phyloP scores from a whole-genome alignment of 2,888 invertebrate genomes.

The Euproctis similis region DNA sequence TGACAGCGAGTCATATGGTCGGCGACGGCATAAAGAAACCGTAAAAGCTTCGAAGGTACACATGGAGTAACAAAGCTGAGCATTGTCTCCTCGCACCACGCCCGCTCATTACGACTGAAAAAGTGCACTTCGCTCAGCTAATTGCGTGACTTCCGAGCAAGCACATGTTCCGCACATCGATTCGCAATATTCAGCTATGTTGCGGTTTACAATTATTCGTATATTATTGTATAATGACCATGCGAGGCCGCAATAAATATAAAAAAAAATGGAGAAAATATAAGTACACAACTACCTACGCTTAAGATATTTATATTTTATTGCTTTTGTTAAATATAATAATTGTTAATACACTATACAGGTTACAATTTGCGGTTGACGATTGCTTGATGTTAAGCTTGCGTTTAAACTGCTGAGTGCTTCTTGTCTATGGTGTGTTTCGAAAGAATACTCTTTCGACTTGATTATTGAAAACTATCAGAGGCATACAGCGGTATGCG shows the following conservation, averaged over 20 bases:
- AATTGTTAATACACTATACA: conserved; percentile 31
- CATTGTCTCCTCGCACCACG: conserved; percentile 36
- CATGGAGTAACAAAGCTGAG: conserved; percentile 31
- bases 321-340: conserved; percentile 36
- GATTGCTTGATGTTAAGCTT: conserved; percentile 19
- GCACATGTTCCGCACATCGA: conserved; percentile 48
- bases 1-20: conserved; percentile 52
- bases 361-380: conserved; percentile 43
- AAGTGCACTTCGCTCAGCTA: conserved; percentile 39
- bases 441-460: conserved; percentile 32
- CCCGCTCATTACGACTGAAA: conserved; percentile 45
- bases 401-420: conserved; percentile 8
- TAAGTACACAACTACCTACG: conserved; percentile 28
- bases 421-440: conserved; percentile 15
- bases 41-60: conserved; percentile 52
- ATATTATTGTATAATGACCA: conserved; percentile 46
- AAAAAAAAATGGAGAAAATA: too few relatives aligned
- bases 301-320: conserved; percentile 39
- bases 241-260: too few relatives aligned
- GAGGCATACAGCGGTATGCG: conserved; percentile 44
- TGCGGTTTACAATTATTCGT: conserved; percentile 64
- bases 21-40: conserved; percentile 58
- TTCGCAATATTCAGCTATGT: conserved; percentile 47
- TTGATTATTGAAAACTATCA: conserved; percentile 61
- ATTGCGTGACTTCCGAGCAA: conserved; percentile 51